Percentiles rank a stretch among this genome's conserved stretches.
phyloP scores from a whole-genome alignment of 2,113 vertebrate genomes.

The Megalops atlanticus region DNA sequence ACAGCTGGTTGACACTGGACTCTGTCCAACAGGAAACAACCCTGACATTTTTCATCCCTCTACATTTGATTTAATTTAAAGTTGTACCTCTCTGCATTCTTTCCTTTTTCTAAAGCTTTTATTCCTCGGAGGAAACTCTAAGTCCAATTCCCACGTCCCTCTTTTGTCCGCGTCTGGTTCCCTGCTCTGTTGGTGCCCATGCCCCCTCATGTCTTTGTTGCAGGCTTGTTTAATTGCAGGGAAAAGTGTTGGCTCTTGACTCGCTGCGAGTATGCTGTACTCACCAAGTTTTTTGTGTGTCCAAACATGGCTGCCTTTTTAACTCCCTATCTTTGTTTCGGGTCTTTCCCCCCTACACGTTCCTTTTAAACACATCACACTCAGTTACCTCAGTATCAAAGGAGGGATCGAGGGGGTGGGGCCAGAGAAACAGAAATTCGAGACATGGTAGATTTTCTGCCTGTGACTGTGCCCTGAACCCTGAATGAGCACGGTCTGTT shows the following conservation, averaged over 20 bases:
- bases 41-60: not conserved
- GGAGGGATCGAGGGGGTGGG: too few species aligned
- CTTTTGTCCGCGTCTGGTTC: not conserved
- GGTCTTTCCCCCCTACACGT: not conserved
- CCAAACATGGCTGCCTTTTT: not conserved
- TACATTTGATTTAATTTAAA: not conserved
- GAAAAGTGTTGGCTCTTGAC: not conserved
- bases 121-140: not conserved
- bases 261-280: not conserved
- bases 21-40: slow-evolving; percentile 9
- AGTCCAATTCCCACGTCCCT: not conserved
- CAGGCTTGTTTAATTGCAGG: slow-evolving; percentile 1
- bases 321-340: not conserved
- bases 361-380: not conserved
- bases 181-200: not conserved
- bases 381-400: not conserved
- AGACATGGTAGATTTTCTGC: not conserved
- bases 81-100: not conserved
- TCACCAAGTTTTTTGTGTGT: not conserved
- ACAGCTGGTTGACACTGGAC: slow-evolving; percentile 3
- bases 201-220: not conserved
- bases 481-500: slow-evolving; percentile 6
- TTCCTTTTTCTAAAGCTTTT: not conserved
- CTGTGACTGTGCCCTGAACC: not conserved
- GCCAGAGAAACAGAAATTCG: not conserved